Evolutionary conservation across 2,888 invertebrate species (phyloP).

Genomic region (Nipponacmea schrenckii): DNA sequence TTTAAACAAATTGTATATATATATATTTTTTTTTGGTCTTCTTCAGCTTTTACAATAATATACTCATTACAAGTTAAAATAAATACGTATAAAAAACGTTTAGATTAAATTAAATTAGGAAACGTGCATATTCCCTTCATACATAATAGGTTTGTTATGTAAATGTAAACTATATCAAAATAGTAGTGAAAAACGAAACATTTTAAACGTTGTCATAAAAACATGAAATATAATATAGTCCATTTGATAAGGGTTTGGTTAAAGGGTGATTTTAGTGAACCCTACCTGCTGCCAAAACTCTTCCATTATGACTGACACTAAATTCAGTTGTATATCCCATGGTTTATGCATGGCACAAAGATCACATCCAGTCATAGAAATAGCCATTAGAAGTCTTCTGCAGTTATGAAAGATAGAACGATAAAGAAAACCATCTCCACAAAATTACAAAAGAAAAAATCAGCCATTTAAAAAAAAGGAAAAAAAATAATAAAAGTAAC

Average conservation of each 20-base stretch:
- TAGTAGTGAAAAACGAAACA: not conserved
- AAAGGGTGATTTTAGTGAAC: not conserved
- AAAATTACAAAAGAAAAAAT: slow-evolving; percentile 2
- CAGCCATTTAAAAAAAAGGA: no score
- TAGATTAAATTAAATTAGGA: no score
- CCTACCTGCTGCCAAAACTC: slow-evolving; percentile 67
- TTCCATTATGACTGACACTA: slow-evolving; percentile 79
- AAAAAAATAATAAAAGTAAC: not conserved
- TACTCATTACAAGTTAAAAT: no score
- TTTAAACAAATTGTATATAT: no score
- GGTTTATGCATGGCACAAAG: slow-evolving; percentile 86
- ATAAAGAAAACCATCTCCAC: slow-evolving; percentile 6
- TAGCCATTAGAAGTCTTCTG: slow-evolving; percentile 78
- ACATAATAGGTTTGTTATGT: no score
- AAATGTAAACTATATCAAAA: no score
- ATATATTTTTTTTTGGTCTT: no score
- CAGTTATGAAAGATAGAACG: slow-evolving; percentile 30
- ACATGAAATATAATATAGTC: not conserved
- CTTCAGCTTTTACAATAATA: no score
- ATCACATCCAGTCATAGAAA: slow-evolving; percentile 86
- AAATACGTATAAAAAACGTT: no score
- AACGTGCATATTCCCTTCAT: no score
- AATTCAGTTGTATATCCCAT: slow-evolving; percentile 83
- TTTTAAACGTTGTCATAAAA: not conserved
- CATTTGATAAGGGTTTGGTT: not conserved